phyloP scores from a whole-genome alignment of 2,113 vertebrate species.

The Hippocampus barbouri region DNA sequence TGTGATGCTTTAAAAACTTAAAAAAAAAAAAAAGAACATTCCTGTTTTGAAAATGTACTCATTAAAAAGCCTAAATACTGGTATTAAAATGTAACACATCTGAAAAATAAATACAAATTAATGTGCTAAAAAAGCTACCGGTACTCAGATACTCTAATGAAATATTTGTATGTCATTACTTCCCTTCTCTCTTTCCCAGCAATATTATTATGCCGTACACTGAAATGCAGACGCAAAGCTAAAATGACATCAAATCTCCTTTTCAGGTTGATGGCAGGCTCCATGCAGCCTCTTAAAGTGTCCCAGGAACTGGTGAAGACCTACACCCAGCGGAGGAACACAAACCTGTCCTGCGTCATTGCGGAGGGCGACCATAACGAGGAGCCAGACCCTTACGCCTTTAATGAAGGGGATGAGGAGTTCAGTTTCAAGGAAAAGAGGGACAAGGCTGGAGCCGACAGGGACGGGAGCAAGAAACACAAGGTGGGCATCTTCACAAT shows the following conservation, averaged over 20 bases:
- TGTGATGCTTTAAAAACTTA: no score
- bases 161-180: no score
- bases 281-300: constrained; percentile 84
- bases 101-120: no score
- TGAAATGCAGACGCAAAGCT: not conserved
- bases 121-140: no score
- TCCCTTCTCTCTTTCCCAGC: not conserved
- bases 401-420: constrained; percentile 91
- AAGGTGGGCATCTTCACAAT: constrained; percentile 73
- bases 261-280: constrained; percentile 86
- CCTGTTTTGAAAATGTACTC: no score
- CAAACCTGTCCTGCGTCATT: constrained; percentile 77
- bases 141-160: no score
- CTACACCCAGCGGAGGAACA: constrained; percentile 88
- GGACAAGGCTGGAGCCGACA: constrained; percentile 83
- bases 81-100: no score
- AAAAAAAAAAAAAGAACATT: no score
- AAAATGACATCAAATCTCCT: not conserved
- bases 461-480: constrained; percentile 85
- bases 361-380: constrained; percentile 80
- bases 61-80: no score
- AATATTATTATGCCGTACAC: not conserved
- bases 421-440: constrained; percentile 91
- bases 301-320: constrained; percentile 89
- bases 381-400: constrained; percentile 90